Evolutionary conservation across 2,888 invertebrate species (phyloP).

Genomic region (Andrena marginata): DNA sequence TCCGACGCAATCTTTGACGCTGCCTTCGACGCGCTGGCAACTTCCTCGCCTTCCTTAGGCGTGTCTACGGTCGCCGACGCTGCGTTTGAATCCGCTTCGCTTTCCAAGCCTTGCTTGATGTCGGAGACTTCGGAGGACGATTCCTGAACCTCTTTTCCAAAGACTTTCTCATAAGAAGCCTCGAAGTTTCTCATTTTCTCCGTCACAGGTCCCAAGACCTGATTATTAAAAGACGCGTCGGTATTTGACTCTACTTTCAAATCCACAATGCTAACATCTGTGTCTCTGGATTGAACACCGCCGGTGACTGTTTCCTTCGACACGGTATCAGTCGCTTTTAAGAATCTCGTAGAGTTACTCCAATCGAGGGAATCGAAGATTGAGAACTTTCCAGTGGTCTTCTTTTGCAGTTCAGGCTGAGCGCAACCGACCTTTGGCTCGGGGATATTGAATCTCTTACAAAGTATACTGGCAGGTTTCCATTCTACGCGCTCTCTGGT

Average conservation of each 20-base stretch:
- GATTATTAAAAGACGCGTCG: constrained; percentile 11
- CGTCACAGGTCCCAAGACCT: constrained; percentile 44
- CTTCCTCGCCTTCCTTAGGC: neutral
- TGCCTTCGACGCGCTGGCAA: neutral
- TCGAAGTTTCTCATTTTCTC: constrained; percentile 76
- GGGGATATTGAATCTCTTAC: constrained; percentile 97
- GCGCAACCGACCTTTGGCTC: constrained; percentile 90
- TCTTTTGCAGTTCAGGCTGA: constrained; percentile 86
- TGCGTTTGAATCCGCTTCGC: constrained; percentile 12
- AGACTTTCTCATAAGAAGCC: constrained; percentile 78
- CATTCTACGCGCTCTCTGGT: constrained; percentile 90
- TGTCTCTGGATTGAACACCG: neutral
- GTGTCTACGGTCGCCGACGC: neutral
- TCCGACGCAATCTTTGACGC: constrained; percentile 78
- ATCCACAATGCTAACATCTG: neutral
- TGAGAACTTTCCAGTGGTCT: constrained; percentile 88
- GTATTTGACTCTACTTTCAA: neutral
- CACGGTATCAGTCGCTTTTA: constrained; percentile 79
- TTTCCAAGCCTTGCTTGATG: neutral
- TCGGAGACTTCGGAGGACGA: constrained; percentile 17
- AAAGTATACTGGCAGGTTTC: constrained; percentile 94
- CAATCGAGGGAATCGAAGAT: constrained; percentile 92
- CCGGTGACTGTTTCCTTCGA: constrained; percentile 12
- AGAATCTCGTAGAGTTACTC: constrained; percentile 83
- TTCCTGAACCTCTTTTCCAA: constrained; percentile 67